phyloP scores from a whole-genome alignment of 2,888 invertebrate species.

The Phlogophora meticulosa region DNA sequence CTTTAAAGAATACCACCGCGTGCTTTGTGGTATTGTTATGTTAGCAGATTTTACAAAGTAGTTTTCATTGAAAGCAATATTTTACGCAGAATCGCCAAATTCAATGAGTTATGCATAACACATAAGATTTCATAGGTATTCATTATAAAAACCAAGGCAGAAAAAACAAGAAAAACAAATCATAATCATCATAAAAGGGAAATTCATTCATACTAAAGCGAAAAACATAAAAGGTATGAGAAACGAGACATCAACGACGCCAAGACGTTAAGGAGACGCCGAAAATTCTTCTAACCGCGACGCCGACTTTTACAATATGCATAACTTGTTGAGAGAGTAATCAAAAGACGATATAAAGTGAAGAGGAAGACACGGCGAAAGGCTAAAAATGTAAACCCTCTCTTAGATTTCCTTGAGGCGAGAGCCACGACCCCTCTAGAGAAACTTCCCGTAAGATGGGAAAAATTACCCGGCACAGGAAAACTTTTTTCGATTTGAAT shows the following conservation, averaged over 20 bases:
- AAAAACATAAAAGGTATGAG: conserved; percentile 83
- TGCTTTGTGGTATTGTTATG: conserved; percentile 29
- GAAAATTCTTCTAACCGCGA: conserved; percentile 83
- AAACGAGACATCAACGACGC: conserved; percentile 83
- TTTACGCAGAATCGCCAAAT: neutral
- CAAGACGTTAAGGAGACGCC: conserved; percentile 82
- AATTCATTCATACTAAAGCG: conserved; percentile 84
- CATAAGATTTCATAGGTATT: conserved; percentile 24
- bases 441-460: conserved; percentile 89
- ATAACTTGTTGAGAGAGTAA: conserved; percentile 91
- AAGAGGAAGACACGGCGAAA: conserved; percentile 89
- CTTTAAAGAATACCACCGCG: conserved; percentile 75
- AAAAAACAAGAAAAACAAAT: conserved; percentile 70
- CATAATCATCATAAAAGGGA: conserved; percentile 78
- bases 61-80: conserved; percentile 1
- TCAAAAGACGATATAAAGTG: conserved; percentile 91
- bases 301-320: conserved; percentile 88
- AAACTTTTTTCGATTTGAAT: conserved; percentile 91
- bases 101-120: conserved; percentile 37
- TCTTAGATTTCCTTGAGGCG: conserved; percentile 87
- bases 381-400: conserved; percentile 91
- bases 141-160: conserved; percentile 54
- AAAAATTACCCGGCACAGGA: conserved; percentile 88
- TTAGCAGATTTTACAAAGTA: conserved; percentile 7
- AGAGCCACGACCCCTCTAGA: conserved; percentile 86